These are phyloP conservation scores for Apoda limacodes DNA, from an alignment of 2,888 invertebrate species.

Conservation along the genomic window DNA sequence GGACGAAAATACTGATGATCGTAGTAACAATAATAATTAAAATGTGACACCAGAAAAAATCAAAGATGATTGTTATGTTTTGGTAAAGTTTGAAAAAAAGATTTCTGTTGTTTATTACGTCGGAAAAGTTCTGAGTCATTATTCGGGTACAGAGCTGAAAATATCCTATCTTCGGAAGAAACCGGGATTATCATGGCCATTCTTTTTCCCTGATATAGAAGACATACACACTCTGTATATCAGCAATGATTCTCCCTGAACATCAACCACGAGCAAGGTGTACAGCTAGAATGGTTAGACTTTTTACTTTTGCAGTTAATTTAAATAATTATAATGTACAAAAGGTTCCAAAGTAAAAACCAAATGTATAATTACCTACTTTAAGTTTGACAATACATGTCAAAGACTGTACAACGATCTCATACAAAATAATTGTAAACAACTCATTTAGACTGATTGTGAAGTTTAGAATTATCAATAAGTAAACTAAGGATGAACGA, in stretches of 20 bases:
- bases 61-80: slow-evolving; percentile 14
- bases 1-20: slow-evolving; percentile 11
- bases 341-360: slow-evolving; percentile 14
- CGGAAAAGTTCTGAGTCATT: slow-evolving; percentile 14
- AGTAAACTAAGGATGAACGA: neutral
- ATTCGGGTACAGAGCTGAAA: slow-evolving; percentile 12
- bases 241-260: slow-evolving; percentile 14
- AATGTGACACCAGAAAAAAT: slow-evolving; percentile 13
- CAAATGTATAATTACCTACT: slow-evolving; percentile 11
- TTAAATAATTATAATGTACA: slow-evolving; percentile 15
- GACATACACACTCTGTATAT: slow-evolving; percentile 7
- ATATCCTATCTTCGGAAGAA: slow-evolving; percentile 14
- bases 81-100: slow-evolving; percentile 15
- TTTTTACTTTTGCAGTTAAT: slow-evolving; percentile 16
- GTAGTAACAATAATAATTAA: too few species aligned
- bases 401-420: slow-evolving; percentile 6
- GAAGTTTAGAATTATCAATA: neutral
- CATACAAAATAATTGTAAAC: slow-evolving; percentile 1
- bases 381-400: slow-evolving; percentile 8
- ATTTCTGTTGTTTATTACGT: too few species aligned
- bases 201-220: slow-evolving; percentile 12
- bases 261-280: too few species aligned
- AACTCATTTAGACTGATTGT: slow-evolving; percentile 1
- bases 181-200: slow-evolving; percentile 11
- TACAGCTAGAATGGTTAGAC: slow-evolving; percentile 9